Conservation (phyloP, 2,113 vertebrate species). For the Oceanodroma tethys region DNA sequence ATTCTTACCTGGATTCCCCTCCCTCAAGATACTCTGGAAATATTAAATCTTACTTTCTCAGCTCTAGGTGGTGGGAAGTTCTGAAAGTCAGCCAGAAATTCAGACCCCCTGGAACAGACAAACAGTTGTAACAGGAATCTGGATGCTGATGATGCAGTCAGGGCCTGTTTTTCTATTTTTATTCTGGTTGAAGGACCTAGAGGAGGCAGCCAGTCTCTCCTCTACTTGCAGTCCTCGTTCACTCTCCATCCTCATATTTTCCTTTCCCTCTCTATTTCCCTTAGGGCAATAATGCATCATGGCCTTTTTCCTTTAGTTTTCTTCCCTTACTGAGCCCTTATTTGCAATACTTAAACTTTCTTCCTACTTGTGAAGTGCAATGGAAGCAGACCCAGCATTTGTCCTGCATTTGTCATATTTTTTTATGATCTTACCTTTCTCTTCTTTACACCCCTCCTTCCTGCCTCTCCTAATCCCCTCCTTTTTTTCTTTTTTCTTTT, state of each 20-base stretch:
- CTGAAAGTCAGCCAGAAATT: neutral
- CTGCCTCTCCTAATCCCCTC: neutral
- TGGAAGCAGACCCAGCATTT: neutral
- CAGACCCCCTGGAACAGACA: neutral
- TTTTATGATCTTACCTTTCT: neutral
- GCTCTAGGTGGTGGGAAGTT: neutral
- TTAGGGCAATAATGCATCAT: neutral
- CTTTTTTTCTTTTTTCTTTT: neutral
- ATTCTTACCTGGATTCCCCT: neutral
- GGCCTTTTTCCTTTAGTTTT: neutral
- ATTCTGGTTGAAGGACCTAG: neutral
- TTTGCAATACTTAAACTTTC: neutral
- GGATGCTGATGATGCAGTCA: neutral
- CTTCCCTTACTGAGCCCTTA: neutral
- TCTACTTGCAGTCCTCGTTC: neutral
- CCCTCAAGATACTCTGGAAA: neutral
- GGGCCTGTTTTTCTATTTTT: slow-evolving; percentile 17
- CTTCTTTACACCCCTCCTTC: neutral
- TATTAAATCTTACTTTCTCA: neutral
- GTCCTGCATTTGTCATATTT: neutral
- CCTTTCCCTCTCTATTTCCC: neutral
- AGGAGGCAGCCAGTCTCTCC: neutral
- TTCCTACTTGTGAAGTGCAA: neutral
- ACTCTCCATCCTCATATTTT: neutral
- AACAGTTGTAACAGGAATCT: slow-evolving; percentile 3